Evolutionary conservation across 2,797 vertebrate genomes (phyloP), one percentile per base, ranked within the genome.

Genomic region (Pangasius mekongensis): DNA sequence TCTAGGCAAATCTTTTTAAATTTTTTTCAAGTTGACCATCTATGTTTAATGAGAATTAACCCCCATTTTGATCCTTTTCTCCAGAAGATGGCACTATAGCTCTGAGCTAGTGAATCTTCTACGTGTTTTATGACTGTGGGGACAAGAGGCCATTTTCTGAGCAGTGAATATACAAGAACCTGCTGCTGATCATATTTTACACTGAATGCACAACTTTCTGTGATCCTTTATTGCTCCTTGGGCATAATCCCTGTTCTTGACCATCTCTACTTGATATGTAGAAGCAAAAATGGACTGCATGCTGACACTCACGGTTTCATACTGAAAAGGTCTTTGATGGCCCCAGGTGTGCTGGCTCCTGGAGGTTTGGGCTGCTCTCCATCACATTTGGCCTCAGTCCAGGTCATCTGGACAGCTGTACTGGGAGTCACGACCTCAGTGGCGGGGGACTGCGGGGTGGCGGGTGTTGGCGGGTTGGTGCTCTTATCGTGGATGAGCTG

Each of bases 311-410:
- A 99, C 99, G 99, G 99, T 95, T 99, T 99, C 98, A 99, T 99
- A 96, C 96, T 99, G 97, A 99, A 99, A 94, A 99, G 97, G 93
- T 99, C 98, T 94, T 98, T 99, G 95, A 99, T 97, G 94, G 96
- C 97, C 91, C 98, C 97, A 0, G 97, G 96, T 90, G 97, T 98
- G 93, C 97, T 95, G 0, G 97, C 97, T 76, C 97, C 97, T 22
- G 96, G 96, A 82, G 97, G 97, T 93, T 99, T 98, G 91, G 96
- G 96, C 85, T 97, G 97, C 93, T 99, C 98, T 0, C 97, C 97
- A 0, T 96, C 97, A 0, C 96, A 96, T 93, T 99, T 99, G 18
- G 90, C 39, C 91, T 99, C 98, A 36, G 97, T 99, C 99, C 99
- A 99, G 91, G 98, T 99, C 96, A 99, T 98, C 93, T 99, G 99